Base-by-base conservation (phyloP, 2,113 vertebrate genomes). In the Probosciger aterrimus region DNA sequence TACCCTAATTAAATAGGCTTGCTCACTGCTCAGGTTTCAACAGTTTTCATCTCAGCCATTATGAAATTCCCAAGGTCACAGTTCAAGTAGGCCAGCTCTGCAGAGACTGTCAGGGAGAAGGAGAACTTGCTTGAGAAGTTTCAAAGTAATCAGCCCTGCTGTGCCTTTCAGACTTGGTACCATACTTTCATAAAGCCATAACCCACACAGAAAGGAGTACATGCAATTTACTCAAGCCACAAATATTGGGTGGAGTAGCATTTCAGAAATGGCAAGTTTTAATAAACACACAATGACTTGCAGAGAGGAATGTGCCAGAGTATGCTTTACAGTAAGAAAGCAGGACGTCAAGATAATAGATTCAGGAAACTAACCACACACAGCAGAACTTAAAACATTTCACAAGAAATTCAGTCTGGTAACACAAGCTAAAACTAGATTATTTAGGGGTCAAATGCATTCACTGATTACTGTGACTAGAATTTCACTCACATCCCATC, bases 11-110 rank as follows among this genome's bases (percentile, higher is more conserved):
- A 84, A 88, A 95, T 14, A 83, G 88, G 63, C 75, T 92, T 82
- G 74, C 79, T 93, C 79, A 57, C 77, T 63, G 75, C 93, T 96
- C 86, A 86, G 57, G 69, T 96, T 96, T 90, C 94, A 87, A 35
- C 41, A 68, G 44, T 46, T 95, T 89, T 93, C 86, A 77, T 47
- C 75, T 74, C 69, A 78, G 84, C 74, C 84, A 63, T 84, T 85
- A 63, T 0, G 4, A 90, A 93, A 93, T 65, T 60, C 68, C 82
- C 74, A 87, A 75, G 86, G 85, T 87, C 89, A 75, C 35, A 2
- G 80, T 78, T 95, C 78, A 96, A 90, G 33, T 10, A 86, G 65
- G 63, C 75, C 92, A 90, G 82, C 70, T 86, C 91, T 84, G 69
- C 44, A 39, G 55, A 35, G 47, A 65, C 3, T 64, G 57, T 20